Evolutionary conservation across 1,140 invertebrate genomes (phyloP), one percentile per base, ranked within the genome.

Genomic region (Polyergus mexicanus): DNA sequence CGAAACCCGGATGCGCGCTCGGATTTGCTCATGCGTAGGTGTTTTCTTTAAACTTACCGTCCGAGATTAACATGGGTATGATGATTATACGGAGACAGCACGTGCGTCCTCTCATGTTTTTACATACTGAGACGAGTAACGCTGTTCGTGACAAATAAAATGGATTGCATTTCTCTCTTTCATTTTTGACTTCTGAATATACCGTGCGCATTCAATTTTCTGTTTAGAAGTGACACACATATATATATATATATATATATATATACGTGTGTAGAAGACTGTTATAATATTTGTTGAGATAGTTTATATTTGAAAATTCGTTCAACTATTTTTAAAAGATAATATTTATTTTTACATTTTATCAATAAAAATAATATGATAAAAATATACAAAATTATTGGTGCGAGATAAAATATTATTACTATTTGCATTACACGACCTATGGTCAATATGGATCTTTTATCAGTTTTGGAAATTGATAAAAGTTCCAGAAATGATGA

Each of bases 11-110:
- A 47, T 19, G 32, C 22, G 76, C 28, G 10, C 28, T 63, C 60
- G 32, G 38, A 11, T 60, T 81, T 28, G 32, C 16, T 28, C 16
- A 51, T 19, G 56, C 56, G 58, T 77, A 19, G 44, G 58, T 66
- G 72, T 77, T 77, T 66, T 28, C 58, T 54, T 77, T 84, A 62
- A 62, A 19, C 44, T 84, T 25, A 10, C 74, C 38, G 22, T 28
- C 16, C 60, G 35, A 51, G 47, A 84, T 84, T 41, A 84, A 19
- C n/a, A 5, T 44, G 71, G 19, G 11, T 51, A 72, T 32, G 22
- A 41, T 19, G 65, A 32, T 32, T n/a, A 35, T 16, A 32, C 51
- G 35, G 74, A 58, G 58, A 80, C 16, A 58, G 38, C 66, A 35
- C 35, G 51, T 44, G 25, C 38, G 77, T 16, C 25, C 47, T 22